Conservation (phyloP, 2,888 invertebrate species). For the Thecocarcelia acutangulata region DNA sequence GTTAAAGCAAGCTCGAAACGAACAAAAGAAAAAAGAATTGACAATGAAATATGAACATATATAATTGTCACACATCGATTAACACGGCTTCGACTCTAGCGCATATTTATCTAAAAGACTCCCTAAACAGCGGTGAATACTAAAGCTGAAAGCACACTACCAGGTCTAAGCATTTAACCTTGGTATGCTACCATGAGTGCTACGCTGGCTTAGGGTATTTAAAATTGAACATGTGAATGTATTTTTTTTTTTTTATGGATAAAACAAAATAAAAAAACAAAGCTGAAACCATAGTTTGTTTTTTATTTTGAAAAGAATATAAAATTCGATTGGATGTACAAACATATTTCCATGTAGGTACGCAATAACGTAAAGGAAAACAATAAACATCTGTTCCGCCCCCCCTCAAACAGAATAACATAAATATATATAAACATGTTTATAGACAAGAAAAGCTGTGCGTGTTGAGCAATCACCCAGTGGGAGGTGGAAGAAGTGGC, state of each 20-base stretch:
- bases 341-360: too few relatives aligned
- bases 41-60: conserved; percentile 55
- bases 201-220: too few relatives aligned
- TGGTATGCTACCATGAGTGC: too few relatives aligned
- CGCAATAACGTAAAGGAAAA: neutral
- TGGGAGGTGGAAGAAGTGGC: conserved; percentile 36
- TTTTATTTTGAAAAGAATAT: too few relatives aligned
- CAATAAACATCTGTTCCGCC: conserved; percentile 42
- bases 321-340: too few relatives aligned
- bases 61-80: conserved; percentile 64
- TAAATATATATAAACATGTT: conserved; percentile 11
- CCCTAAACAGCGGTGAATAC: conserved; percentile 53
- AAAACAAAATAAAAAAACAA: too few relatives aligned
- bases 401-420: too few relatives aligned
- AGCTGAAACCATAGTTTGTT: too few relatives aligned
- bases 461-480: conserved; percentile 54
- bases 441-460: conserved; percentile 37
- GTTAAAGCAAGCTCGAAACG: neutral
- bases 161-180: too few relatives aligned
- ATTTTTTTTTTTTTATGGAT: too few relatives aligned
- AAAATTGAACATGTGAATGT: too few relatives aligned
- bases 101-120: conserved; percentile 48
- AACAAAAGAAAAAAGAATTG: conserved; percentile 35
- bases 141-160: neutral
- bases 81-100: conserved; percentile 49